Evolutionary conservation across 2,888 invertebrate genomes (phyloP), one percentile per base, ranked within the genome.

Genomic region (Papilio demoleus): DNA sequence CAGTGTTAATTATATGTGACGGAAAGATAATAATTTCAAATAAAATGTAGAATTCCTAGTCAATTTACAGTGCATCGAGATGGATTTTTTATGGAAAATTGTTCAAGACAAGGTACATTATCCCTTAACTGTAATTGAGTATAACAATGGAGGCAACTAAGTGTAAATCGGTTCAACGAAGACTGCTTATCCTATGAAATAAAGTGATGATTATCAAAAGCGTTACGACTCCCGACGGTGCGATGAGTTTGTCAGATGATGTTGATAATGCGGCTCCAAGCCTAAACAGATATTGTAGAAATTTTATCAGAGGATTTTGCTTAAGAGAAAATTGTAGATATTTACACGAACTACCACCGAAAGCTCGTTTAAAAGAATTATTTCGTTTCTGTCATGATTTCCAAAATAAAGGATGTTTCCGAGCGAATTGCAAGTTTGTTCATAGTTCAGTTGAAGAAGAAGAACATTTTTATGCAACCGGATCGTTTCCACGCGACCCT

Each of bases 361-460:
- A 83, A 74, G 70, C 77, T 6, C 82, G 73, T 67, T 75, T 92
- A 11, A 90, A 89, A 70, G 91, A 90, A 45, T 77, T 92, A 38
- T 90, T 93, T 76, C 85, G 91, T 45, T 94, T 94, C 77, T 94
- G 94, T 76, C 94, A 94, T 77, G 94, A 94, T 76, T 94, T 84
- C 79, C 96, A 96, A 87, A 96, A 96, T 83, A 95, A 95, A 79
- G 95, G 95, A 73, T 93, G 93, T 72, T 93, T 95, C 68, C 91
- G 94, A 77, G 82, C 87, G 11, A 94, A 93, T 75, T 96, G 96
- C 81, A 94, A 94, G 76, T 96, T 96, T 82, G 88, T 95, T 66
- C 96, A 96, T 82, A 94, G 95, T 77, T 93, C 94, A 6, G 87
- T 94, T 61, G 95, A 95, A 78, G 95, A 96, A 62, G 95, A 96